These are phyloP conservation scores for Latheticus oryzae DNA, from an alignment of 2,888 invertebrate genomes.

Conservation along the genomic window DNA sequence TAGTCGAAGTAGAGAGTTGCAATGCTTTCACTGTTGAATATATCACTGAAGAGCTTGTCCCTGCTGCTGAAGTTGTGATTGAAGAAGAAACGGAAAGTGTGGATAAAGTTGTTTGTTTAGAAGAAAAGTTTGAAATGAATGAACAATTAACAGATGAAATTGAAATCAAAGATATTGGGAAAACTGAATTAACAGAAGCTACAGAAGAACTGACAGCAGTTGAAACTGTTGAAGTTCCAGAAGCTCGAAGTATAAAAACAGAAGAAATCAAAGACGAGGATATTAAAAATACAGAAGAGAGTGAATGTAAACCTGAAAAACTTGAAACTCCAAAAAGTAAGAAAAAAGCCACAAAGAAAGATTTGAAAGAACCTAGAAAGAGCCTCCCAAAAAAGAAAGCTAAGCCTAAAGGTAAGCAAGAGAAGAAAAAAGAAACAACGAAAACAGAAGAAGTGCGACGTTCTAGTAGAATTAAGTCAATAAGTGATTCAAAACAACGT, in stretches of 20 bases:
- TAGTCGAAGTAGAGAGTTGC: conserved; percentile 28
- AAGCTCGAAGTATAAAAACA: not conserved
- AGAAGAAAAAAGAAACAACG: conserved; percentile 32
- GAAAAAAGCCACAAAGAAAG: conserved; percentile 22
- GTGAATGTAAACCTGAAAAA: conserved; percentile 21
- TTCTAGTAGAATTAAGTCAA: conserved; percentile 82
- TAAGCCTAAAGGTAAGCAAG: conserved; percentile 32
- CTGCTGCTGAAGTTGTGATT: conserved; percentile 39
- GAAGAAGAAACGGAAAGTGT: conserved; percentile 31
- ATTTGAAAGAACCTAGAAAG: conserved; percentile 18
- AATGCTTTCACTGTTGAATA: conserved; percentile 52
- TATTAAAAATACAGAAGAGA: conserved; percentile 12
- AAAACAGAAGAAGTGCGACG: conserved; percentile 69
- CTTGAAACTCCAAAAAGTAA: conserved; percentile 17
- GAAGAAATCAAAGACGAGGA: conserved; percentile 2
- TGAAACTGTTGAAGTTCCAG: conserved; percentile 12
- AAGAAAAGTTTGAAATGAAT: conserved; percentile 2
- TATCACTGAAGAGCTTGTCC: conserved; percentile 49
- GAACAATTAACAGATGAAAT: conserved; percentile 31
- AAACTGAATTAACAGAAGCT: conserved; percentile 22
- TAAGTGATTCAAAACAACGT: conserved; percentile 75
- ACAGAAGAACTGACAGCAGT: conserved; percentile 7
- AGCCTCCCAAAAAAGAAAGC: conserved; percentile 38
- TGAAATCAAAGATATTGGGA: not conserved
- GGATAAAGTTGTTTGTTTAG: conserved; percentile 4